Evolutionary conservation across 2,113 vertebrate species (phyloP).

Genomic region (Neodontobutis hainanensis): DNA sequence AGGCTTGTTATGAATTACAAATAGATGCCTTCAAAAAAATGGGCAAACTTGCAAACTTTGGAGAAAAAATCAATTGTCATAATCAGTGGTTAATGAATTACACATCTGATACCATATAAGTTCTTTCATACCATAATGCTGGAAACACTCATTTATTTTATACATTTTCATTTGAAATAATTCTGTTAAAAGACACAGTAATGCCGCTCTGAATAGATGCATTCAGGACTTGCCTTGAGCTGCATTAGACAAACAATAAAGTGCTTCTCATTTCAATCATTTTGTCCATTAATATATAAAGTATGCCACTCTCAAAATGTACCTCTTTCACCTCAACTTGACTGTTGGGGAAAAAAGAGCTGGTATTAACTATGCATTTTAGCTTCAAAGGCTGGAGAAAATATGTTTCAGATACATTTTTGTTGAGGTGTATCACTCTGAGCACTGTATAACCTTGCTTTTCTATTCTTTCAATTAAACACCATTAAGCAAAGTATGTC

Average conservation of each 20-base stretch:
- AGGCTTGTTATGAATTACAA: no score
- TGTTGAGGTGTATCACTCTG: background rate
- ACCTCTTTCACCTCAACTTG: slow-evolving; percentile 15
- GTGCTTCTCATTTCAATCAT: slow-evolving; percentile 47
- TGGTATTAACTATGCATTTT: slow-evolving; percentile 17
- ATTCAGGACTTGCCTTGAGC: slow-evolving; percentile 44
- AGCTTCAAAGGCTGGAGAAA: slow-evolving; percentile 24
- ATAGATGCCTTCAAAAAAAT: no score
- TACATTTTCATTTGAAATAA: slow-evolving; percentile 57
- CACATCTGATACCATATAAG: slow-evolving; percentile 5
- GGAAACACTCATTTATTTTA: slow-evolving; percentile 23
- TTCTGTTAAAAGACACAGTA: slow-evolving; percentile 47
- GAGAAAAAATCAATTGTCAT: background rate
- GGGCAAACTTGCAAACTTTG: no score
- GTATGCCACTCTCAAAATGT: slow-evolving; percentile 5
- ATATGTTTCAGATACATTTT: background rate
- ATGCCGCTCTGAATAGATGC: slow-evolving; percentile 51
- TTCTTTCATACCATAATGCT: slow-evolving; percentile 24
- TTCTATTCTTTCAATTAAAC: slow-evolving; percentile 2
- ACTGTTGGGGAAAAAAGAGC: background rate
- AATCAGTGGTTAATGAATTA: slow-evolving; percentile 9
- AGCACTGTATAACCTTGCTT: background rate
- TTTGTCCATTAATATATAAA: slow-evolving; percentile 41
- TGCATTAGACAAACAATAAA: slow-evolving; percentile 40
- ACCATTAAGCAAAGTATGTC: background rate